Percentiles rank a stretch among this genome's conserved stretches.
These are phyloP conservation scores for Charadrius vociferus DNA, from an alignment of 2,113 vertebrate genomes.

Conservation along the genomic window DNA sequence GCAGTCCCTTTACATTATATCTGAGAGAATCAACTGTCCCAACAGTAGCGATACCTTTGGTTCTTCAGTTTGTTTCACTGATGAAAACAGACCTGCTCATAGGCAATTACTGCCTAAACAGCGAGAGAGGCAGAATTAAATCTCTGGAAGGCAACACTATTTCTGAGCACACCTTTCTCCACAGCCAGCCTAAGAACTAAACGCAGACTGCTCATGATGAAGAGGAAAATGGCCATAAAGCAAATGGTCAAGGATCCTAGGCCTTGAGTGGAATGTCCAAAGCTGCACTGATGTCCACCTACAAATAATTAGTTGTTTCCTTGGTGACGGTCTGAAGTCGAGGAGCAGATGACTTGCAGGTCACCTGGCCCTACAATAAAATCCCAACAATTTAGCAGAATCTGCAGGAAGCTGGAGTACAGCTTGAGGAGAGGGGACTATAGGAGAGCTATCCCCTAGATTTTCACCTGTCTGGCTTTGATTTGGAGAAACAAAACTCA, in stretches of 20 bases:
- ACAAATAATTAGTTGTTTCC: background rate
- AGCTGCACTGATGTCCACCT: background rate
- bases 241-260: background rate
- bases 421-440: background rate
- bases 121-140: background rate
- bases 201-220: background rate
- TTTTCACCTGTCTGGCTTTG: background rate
- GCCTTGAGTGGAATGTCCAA: background rate
- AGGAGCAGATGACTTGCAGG: background rate
- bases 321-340: background rate
- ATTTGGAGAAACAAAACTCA: constrained; percentile 6
- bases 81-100: background rate
- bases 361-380: background rate
- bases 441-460: background rate
- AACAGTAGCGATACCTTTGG: background rate
- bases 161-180: background rate
- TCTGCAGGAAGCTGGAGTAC: background rate
- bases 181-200: background rate
- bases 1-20: background rate
- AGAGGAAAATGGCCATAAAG: background rate
- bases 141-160: background rate
- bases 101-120: background rate
- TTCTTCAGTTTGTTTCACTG: background rate
- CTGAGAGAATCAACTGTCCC: background rate
- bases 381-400: background rate